These are phyloP conservation scores for Agonopterix alstromeriana DNA, from an alignment of 2,888 invertebrate species.

Conservation along the genomic window DNA sequence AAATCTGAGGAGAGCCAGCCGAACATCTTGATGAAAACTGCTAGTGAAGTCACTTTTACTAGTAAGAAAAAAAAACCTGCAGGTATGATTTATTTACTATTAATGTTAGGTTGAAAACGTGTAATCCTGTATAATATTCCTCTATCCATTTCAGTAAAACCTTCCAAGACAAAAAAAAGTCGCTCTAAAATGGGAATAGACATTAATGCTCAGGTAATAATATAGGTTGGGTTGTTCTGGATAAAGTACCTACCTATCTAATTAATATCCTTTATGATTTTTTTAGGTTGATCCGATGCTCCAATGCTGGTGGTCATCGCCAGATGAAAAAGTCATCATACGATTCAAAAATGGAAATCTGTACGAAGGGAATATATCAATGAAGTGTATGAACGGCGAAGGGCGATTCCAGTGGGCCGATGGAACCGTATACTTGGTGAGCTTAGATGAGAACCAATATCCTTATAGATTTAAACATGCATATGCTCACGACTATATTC, in stretches of 20 bases:
- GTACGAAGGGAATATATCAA: constrained; percentile 73
- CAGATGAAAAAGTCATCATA: constrained; percentile 66
- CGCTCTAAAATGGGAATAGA: constrained; percentile 33
- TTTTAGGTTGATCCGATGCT: constrained; percentile 26
- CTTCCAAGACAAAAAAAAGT: constrained; percentile 36
- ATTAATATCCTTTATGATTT: no score
- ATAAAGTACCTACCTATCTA: no score
- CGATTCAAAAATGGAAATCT: constrained; percentile 74
- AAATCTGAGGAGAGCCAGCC: constrained; percentile 27
- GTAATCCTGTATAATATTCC: not conserved
- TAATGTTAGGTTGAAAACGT: not conserved
- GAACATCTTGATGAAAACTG: constrained; percentile 27
- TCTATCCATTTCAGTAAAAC: not conserved
- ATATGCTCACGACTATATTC: no score
- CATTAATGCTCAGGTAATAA: constrained; percentile 25
- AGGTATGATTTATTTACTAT: constrained; percentile 10
- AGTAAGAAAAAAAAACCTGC: constrained; percentile 38
- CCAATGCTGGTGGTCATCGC: constrained; percentile 44
- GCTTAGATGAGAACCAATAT: constrained; percentile 3
- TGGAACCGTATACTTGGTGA: constrained; percentile 74
- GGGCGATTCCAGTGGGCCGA: constrained; percentile 77
- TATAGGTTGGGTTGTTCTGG: not conserved
- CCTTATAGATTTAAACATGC: no score
- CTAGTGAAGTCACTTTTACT: constrained; percentile 35
- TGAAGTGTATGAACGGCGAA: constrained; percentile 76